phyloP scores from a whole-genome alignment of 2,113 vertebrate species.

The Semicossyphus pulcher region DNA sequence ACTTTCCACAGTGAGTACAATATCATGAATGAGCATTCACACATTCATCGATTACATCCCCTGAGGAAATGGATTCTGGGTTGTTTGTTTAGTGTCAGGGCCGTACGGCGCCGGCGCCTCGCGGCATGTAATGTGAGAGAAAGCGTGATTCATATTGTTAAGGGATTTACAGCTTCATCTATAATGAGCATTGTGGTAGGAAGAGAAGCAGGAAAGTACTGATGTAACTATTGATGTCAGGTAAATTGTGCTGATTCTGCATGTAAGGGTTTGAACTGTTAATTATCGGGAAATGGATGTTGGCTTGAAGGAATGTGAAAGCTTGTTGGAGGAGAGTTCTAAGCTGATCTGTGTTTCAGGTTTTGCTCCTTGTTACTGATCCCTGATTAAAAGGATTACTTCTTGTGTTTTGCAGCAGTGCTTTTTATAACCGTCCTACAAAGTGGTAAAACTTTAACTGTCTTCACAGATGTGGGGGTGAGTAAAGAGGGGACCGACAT shows the following conservation, averaged over 20 bases:
- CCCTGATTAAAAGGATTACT: constrained; percentile 16
- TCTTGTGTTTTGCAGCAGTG: not conserved
- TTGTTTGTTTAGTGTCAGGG: constrained; percentile 9
- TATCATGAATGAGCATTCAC: constrained; percentile 4
- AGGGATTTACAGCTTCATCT: not conserved
- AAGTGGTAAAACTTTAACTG: not conserved
- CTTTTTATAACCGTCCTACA: not conserved
- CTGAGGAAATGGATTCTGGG: constrained; percentile 8
- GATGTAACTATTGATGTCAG: constrained; percentile 28
- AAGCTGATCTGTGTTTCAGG: constrained; percentile 7
- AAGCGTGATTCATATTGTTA: not conserved
- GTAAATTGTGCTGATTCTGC: constrained; percentile 32
- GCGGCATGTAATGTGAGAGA: not conserved
- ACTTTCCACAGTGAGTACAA: not conserved
- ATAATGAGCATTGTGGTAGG: not conserved
- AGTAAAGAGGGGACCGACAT: not conserved
- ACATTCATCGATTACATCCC: constrained; percentile 10
- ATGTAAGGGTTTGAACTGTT: constrained; percentile 24
- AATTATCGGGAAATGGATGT: constrained; percentile 48
- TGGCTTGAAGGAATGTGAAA: constrained; percentile 2
- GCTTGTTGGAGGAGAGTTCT: constrained; percentile 22
- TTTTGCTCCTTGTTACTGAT: constrained; percentile 32
- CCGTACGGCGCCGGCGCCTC: not conserved
- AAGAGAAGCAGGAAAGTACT: constrained; percentile 12
- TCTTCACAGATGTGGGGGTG: not conserved